These are phyloP conservation scores for Sepioteuthis lessoniana DNA, from an alignment of 2,888 invertebrate species.

Conservation along the genomic window DNA sequence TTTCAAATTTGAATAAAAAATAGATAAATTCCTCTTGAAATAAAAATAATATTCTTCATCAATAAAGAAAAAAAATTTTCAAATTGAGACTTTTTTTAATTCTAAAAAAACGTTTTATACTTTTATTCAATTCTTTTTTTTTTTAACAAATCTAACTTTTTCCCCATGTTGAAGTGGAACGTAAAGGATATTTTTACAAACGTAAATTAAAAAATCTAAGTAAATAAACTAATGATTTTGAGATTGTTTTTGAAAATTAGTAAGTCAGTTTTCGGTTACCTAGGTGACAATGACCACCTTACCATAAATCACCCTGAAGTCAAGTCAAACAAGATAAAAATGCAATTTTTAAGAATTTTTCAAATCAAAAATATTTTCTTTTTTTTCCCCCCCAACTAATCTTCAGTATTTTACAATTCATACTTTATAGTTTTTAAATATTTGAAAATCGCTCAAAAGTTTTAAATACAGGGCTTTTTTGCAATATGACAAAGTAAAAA, in stretches of 20 bases:
- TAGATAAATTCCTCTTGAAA: too few species aligned
- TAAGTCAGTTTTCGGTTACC: neutral
- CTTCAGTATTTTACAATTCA: neutral
- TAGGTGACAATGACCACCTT: neutral
- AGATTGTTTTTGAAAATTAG: neutral
- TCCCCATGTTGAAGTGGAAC: too few species aligned
- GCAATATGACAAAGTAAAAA: neutral
- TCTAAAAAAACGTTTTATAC: too few species aligned
- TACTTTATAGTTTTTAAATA: neutral
- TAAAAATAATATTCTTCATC: too few species aligned
- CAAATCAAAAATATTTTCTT: neutral
- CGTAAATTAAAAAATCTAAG: too few species aligned
- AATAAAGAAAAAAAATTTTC: too few species aligned
- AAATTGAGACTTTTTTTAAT: too few species aligned
- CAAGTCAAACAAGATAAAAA: neutral
- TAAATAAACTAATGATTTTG: too few species aligned
- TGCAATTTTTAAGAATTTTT: neutral
- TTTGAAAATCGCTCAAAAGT: neutral
- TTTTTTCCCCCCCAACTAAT: neutral
- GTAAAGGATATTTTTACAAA: too few species aligned
- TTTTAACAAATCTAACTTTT: too few species aligned
- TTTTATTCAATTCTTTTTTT: too few species aligned
- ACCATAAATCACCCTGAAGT: neutral
- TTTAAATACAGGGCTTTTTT: neutral
- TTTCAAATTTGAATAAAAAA: too few species aligned